phyloP scores from a whole-genome alignment of 2,113 vertebrate species.

The Oncorhynchus clarkii region DNA sequence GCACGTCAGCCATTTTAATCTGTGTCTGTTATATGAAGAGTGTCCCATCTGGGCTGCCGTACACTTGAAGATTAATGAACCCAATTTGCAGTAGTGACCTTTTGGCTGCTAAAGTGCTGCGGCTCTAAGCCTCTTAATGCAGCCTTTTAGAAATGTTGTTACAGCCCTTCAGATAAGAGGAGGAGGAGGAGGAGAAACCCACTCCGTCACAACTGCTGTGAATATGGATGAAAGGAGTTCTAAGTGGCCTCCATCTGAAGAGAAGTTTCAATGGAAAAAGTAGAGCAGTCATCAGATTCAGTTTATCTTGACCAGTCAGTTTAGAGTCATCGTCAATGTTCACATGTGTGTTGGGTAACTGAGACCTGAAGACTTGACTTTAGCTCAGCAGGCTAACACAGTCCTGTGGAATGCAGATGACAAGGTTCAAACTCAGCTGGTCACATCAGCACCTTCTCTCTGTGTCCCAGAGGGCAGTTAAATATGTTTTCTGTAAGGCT shows the following conservation, averaged over 20 bases:
- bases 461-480: no score
- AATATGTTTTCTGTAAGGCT: no score
- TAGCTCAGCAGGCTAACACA: no score
- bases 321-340: background rate
- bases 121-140: constrained; percentile 75
- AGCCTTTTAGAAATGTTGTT: constrained; percentile 63
- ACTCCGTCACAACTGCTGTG: constrained; percentile 50
- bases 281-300: constrained; percentile 29
- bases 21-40: constrained; percentile 69
- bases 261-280: constrained; percentile 42
- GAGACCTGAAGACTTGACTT: no score
- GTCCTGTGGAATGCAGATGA: no score
- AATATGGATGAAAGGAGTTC: constrained; percentile 62
- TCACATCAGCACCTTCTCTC: no score
- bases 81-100: constrained; percentile 81
- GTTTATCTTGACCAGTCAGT: background rate
- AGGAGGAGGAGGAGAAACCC: constrained; percentile 44
- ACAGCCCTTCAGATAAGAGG: constrained; percentile 62
- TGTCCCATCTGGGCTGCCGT: constrained; percentile 68
- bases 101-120: constrained; percentile 70
- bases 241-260: constrained; percentile 45
- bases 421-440: no score
- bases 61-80: constrained; percentile 79
- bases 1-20: constrained; percentile 70
- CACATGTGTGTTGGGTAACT: no score